Evolutionary conservation across 2,113 vertebrate species (phyloP), one percentile per base, ranked within the genome.

Genomic region (Coreoperca whiteheadi): DNA sequence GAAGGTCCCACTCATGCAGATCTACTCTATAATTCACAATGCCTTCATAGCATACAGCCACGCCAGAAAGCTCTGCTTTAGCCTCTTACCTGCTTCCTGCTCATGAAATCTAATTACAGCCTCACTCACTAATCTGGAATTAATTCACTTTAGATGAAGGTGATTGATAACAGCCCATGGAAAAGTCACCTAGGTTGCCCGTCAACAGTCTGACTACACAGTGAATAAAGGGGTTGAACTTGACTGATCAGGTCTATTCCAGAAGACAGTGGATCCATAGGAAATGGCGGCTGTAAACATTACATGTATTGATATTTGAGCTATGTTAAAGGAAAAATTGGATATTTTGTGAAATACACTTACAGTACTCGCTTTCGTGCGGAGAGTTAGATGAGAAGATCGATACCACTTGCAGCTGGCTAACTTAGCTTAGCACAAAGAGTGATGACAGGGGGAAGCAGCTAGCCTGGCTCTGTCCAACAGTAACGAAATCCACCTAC

Each of bases 121-220:
- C 68, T 32, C 79, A 53, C 88, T 81, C 87, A 82, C 91, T 94
- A 88, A 94, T 93, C 93, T 93, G 84, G 82, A 92, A 91, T 90
- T 91, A 91, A 93, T 93, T 91, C 81, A 91, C 86, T 93, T 87
- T 87, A 92, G 93, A 93, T 93, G 87, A 90, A 92, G 86, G 88
- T 90, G 91, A 93, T 93, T 92, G 91, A 93, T 93, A 92, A 89
- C 67, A 20, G 85, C 88, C 32, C 56, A 25, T 61, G 84, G 88
- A 90, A 90, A 87, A 92, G 90, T 93, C 93, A 93, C 79, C 80
- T 32, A 82, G 85, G 93, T 87, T 85, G 28, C 85, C 34, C 32
- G 67, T 89, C 88, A 89, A 86, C 87, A 80, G 81, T 75, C 66
- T 70, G 79, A 89, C 77, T 82, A 82, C 87, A 83, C 50, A 67